Evolutionary conservation across 2,113 vertebrate species (phyloP).

Genomic region (Vidua chalybeata): DNA sequence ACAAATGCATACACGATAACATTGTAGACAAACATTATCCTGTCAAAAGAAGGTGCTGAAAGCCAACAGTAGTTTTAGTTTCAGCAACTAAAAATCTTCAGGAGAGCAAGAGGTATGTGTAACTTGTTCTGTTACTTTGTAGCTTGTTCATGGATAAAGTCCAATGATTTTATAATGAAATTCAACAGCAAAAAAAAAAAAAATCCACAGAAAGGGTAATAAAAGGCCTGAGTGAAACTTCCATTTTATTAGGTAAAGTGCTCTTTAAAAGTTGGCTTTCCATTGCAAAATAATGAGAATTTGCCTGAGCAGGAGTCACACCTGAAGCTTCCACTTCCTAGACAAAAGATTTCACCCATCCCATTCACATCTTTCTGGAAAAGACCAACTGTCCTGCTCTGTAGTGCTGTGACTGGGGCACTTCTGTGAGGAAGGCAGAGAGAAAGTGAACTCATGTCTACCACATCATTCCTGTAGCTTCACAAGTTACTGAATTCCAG

Average conservation of each 20-base stretch:
- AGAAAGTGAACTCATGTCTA: background rate
- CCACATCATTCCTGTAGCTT: background rate
- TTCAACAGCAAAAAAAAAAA: background rate
- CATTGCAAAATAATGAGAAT: background rate
- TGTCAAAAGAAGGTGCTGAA: background rate
- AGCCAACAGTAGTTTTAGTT: background rate
- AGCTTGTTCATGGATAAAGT: background rate
- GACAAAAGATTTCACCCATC: background rate
- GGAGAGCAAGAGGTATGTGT: background rate
- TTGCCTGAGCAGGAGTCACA: background rate
- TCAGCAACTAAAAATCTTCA: background rate
- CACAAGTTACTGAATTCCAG: background rate
- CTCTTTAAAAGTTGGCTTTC: background rate
- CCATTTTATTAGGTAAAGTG: background rate
- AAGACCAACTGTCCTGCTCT: background rate
- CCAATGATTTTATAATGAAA: background rate
- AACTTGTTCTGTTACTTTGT: background rate
- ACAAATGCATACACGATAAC: background rate
- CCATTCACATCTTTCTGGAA: background rate
- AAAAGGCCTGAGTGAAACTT: background rate
- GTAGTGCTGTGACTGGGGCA: background rate
- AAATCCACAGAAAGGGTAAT: rapidly evolving
- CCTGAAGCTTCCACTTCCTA: background rate
- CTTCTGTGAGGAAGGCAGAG: background rate
- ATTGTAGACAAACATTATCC: background rate